Percentiles rank a stretch among this genome's conserved stretches.
Evolutionary conservation across 2,113 vertebrate genomes (phyloP).

Genomic region (Penelope pileata): DNA sequence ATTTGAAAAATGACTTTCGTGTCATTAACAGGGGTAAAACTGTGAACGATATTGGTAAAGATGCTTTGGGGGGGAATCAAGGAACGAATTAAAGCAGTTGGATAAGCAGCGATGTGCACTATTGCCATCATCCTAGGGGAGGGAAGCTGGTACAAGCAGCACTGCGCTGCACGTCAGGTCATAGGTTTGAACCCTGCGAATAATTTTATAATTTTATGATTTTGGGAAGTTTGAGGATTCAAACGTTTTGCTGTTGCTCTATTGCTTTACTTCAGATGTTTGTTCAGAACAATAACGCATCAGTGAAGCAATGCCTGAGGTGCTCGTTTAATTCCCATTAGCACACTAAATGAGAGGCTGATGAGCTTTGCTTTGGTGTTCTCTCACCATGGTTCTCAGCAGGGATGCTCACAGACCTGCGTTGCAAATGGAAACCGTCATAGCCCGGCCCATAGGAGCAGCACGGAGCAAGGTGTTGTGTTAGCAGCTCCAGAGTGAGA

Average conservation of each 20-base stretch:
- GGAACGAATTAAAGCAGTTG: not conserved
- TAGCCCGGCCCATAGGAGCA: not conserved
- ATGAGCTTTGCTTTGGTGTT: not conserved
- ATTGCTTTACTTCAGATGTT: not conserved
- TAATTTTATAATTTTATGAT: not conserved
- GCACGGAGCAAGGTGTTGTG: not conserved
- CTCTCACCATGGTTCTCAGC: not conserved
- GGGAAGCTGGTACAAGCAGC: not conserved
- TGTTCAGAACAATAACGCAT: not conserved
- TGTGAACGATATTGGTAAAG: not conserved
- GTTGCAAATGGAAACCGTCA: not conserved
- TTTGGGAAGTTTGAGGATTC: not conserved
- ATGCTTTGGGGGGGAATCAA: not conserved
- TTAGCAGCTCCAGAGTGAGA: not conserved
- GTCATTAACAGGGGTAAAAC: not conserved
- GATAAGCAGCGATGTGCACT: not conserved
- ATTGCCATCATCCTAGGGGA: not conserved
- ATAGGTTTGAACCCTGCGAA: not conserved
- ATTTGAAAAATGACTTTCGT: not conserved
- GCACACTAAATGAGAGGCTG: not conserved
- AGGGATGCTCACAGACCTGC: not conserved
- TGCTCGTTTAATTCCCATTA: slow-evolving; percentile 16
- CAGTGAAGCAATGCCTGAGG: not conserved
- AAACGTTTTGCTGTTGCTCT: not conserved
- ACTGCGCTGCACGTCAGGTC: not conserved